These are phyloP conservation scores for Hydropsyche betteni DNA, from an alignment of 2,888 invertebrate species.

Conservation along the genomic window DNA sequence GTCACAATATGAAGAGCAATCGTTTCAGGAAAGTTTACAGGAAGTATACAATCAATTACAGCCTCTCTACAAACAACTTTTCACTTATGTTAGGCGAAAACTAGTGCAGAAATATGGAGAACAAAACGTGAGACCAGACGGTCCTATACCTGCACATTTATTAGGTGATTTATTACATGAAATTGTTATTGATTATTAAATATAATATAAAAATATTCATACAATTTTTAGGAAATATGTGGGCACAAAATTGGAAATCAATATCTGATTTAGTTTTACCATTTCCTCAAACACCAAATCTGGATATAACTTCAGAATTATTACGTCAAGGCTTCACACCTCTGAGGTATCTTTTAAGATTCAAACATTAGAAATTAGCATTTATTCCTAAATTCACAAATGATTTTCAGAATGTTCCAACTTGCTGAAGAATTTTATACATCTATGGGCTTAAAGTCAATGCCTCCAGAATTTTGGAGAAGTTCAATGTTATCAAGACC, in stretches of 20 bases:
- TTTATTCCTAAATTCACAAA: not conserved
- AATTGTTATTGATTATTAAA: not conserved
- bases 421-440: slow-evolving; percentile 85
- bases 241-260: slow-evolving; percentile 85
- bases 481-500: slow-evolving; percentile 83
- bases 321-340: slow-evolving; percentile 78
- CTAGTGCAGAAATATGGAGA: slow-evolving; percentile 72
- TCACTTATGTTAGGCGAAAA: slow-evolving; percentile 80
- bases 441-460: slow-evolving; percentile 80
- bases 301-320: slow-evolving; percentile 84
- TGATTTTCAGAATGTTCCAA: slow-evolving; percentile 74
- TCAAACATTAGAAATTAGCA: slow-evolving; percentile 6
- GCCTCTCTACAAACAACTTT: slow-evolving; percentile 83
- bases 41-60: slow-evolving; percentile 71
- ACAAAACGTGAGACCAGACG: slow-evolving; percentile 68
- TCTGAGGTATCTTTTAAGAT: slow-evolving; percentile 63
- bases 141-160: slow-evolving; percentile 86
- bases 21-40: slow-evolving; percentile 69
- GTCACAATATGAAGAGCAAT: slow-evolving; percentile 75
- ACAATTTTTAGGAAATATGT: slow-evolving; percentile 72
- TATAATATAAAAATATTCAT: too few relatives aligned
- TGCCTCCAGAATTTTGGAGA: slow-evolving; percentile 86
- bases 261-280: slow-evolving; percentile 79
- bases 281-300: slow-evolving; percentile 73
- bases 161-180: slow-evolving; percentile 62